phyloP scores from a whole-genome alignment of 2,888 invertebrate species.

The Lacanobia oleracea region DNA sequence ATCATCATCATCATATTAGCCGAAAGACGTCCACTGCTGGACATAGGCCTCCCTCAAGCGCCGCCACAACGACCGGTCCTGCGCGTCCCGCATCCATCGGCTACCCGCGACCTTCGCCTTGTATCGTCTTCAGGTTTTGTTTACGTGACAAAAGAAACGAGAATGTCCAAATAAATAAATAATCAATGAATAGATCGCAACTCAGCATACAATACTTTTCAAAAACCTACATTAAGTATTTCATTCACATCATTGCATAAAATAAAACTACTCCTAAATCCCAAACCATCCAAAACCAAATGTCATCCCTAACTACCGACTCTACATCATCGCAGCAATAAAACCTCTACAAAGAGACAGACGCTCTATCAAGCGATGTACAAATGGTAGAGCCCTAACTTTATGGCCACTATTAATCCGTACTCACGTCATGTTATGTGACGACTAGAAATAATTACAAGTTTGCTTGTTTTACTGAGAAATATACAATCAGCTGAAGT shows the following conservation, averaged over 20 bases:
- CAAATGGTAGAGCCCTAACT: conserved; percentile 15
- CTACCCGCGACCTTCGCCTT: too few species aligned
- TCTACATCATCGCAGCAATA: conserved; percentile 30
- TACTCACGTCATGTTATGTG: conserved; percentile 18
- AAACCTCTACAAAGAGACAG: conserved; percentile 35
- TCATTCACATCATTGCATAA: background rate
- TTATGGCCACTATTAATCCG: conserved; percentile 53
- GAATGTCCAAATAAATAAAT: too few species aligned
- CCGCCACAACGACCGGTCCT: too few species aligned
- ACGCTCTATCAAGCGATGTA: conserved; percentile 34
- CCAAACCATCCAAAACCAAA: conserved; percentile 31
- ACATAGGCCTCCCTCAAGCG: too few species aligned
- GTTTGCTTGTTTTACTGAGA: background rate
- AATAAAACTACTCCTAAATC: background rate
- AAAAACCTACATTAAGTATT: background rate
- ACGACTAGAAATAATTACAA: conserved; percentile 12
- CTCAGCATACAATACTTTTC: too few species aligned
- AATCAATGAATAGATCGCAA: too few species aligned
- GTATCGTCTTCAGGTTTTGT: background rate
- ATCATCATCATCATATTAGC: too few species aligned
- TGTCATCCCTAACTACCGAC: conserved; percentile 20
- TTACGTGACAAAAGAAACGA: too few species aligned
- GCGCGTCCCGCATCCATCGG: too few species aligned
- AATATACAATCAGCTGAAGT: background rate
- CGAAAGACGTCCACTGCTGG: too few species aligned